These are phyloP conservation scores for Gymnorhina tibicen DNA, from an alignment of 2,113 vertebrate genomes.

Conservation along the genomic window DNA sequence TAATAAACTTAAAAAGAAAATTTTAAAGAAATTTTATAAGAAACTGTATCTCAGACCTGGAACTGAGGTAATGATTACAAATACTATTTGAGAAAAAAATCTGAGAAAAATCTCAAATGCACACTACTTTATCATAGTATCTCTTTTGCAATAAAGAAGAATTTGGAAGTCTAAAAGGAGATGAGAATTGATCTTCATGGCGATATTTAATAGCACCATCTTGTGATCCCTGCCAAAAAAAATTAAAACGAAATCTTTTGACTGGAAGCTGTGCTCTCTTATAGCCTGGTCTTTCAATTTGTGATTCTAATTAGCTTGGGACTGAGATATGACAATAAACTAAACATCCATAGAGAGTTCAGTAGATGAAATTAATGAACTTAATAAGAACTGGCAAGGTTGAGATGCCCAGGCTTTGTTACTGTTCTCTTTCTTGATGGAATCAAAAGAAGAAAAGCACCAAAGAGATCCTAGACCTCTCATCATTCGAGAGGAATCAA, in stretches of 20 bases:
- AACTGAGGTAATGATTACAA: neutral
- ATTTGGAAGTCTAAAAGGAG: neutral
- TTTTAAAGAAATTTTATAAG: neutral
- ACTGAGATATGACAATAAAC: neutral
- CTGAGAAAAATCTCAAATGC: neutral
- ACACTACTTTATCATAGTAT: neutral
- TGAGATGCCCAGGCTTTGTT: neutral
- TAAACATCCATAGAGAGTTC: neutral
- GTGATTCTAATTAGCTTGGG: neutral
- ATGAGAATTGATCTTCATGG: neutral
- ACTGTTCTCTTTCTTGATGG: neutral
- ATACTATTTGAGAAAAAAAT: neutral
- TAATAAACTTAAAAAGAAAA: neutral
- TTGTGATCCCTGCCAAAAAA: neutral
- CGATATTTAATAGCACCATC: neutral
- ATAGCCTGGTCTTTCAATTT: neutral
- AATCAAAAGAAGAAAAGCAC: neutral
- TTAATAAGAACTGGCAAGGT: neutral
- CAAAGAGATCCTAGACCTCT: neutral
- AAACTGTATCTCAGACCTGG: neutral
- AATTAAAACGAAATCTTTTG: neutral
- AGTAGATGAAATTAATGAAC: neutral
- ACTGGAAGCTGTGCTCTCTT: neutral
- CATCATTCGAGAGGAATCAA: neutral
- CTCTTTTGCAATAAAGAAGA: neutral